Evolutionary conservation across 2,888 invertebrate genomes (phyloP), one percentile per base, ranked within the genome.

Genomic region (Coenonympha arcania): DNA sequence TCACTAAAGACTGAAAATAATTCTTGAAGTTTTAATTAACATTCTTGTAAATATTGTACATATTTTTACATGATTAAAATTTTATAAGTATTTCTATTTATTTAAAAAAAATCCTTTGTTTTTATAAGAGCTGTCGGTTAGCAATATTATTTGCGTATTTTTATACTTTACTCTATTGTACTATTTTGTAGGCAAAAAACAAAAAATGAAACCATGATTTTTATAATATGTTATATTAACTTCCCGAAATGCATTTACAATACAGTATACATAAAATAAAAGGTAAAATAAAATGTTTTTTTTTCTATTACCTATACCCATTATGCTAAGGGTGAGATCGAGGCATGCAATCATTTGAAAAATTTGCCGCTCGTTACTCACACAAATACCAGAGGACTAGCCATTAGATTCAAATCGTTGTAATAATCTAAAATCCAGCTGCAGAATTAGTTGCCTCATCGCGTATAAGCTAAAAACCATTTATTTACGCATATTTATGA

Each of bases 181-280:
- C 6, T 13, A 11, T 6, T 8, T 30, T 26, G 8, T 9, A 18
- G 16, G 33, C 11, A 15, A 15, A 45, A 18, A 30, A 8, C 37
- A 43, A 34, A 46, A 46, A 57, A 55, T 48, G 44, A 59, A 56
- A 55, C 56, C 60, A 54, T 53, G 58, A 58, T 63, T 62, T 66
- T 62, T 56, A 63, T 61, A 62, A 72, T 60, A 69, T 69, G 34
- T 71, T 76, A 64, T 78, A 73, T 69, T 72, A 69, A 68, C 68
- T 69, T 71, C 67, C 66, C 64, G 69, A 68, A 70, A 75, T 73
- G 82, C 82, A 82, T 82, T 82, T 81, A 80, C 69, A 65, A 64
- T 70, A 67, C 61, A 43, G 31, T 45, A 65, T 63, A 64, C 58
- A 68, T 64, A 64, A 66, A 71, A 67, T 62, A 64, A 66, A 47